These are phyloP conservation scores for Glossosoma conforme DNA, from an alignment of 1,140 invertebrate species.

Conservation along the genomic window DNA sequence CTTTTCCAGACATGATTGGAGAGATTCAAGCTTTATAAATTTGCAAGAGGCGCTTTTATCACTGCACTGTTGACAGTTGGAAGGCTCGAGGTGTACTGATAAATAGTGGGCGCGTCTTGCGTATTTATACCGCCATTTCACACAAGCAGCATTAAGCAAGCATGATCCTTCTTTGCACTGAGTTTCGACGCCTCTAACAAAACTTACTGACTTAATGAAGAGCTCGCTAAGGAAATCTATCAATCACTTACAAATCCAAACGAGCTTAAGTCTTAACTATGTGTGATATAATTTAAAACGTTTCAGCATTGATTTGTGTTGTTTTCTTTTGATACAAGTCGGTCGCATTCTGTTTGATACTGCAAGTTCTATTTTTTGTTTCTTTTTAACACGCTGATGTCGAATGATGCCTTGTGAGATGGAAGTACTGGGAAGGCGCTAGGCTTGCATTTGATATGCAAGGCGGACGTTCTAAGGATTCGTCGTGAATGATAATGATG, in stretches of 20 bases:
- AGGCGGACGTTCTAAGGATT: background rate
- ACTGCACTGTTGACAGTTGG: constrained; percentile 42
- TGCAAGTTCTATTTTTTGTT: constrained; percentile 17
- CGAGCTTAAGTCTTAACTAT: too few species aligned
- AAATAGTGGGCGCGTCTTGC: constrained; percentile 43
- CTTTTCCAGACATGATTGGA: constrained; percentile 48
- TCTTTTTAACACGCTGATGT: background rate
- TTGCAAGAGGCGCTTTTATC: constrained; percentile 28
- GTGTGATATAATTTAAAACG: too few species aligned
- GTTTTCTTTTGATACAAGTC: constrained; percentile 1
- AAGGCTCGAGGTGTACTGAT: constrained; percentile 45
- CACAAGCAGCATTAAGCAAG: background rate
- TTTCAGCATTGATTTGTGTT: too few species aligned
- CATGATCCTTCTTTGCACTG: too few species aligned
- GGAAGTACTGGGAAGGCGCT: background rate
- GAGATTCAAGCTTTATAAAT: background rate
- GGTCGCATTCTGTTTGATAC: background rate
- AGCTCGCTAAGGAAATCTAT: too few species aligned
- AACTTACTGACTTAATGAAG: too few species aligned
- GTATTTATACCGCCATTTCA: constrained; percentile 48
- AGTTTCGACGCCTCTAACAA: too few species aligned
- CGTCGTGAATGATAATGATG: background rate
- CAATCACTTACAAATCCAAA: too few species aligned
- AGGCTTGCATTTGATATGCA: background rate
- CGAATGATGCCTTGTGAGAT: background rate